Evolutionary conservation across 2,797 vertebrate species (phyloP), one percentile per base, ranked within the genome.

Genomic region (Macrochelys suwanniensis): DNA sequence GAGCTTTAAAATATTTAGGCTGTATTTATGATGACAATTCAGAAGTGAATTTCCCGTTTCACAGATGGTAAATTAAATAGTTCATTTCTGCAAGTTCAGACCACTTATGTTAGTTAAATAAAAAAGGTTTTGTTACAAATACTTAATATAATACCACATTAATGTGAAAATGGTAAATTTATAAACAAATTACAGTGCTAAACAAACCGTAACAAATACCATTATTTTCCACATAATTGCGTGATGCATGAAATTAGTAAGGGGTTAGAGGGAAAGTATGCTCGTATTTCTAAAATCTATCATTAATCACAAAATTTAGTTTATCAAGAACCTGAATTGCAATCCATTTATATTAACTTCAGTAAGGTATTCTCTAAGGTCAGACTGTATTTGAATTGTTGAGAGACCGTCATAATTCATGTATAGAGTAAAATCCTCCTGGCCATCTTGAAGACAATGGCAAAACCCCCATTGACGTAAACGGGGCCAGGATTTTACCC

Each of bases 221-320:
- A 71, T 89, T 83, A 77, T 87, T 96, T 90, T 47, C 23, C 87
- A 80, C 79, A 80, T 91, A 76, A 84, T 76, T 94, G 57, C 47
- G 57, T 85, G 53, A 1, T 78, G 4, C 49, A 28, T 86, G 31
- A 90, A 83, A 28, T 84, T 51, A 93, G 21, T 50, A 23, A 15
- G 76, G 31, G 50, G 53, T 37, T 45, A 85, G 87, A 19, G 59
- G 80, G 94, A 84, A 97, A 91, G 95, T 77, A 59, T 1, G 0
- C 17, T 25, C 21, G 0, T 59, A 19, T 68, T 94, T 95, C 71
- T 85, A 80, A 96, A 89, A 79, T 47, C 87, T 53, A 23, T 54
- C 90, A 81, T 89, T 88, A 93, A 61, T 95, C 11, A 7, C n/a
- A 89, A 25, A 78, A 61, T 84, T 96, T 50, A 68, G 9, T 28